phyloP scores from a whole-genome alignment of 2,888 invertebrate genomes.

The Acrobasis consociella region DNA sequence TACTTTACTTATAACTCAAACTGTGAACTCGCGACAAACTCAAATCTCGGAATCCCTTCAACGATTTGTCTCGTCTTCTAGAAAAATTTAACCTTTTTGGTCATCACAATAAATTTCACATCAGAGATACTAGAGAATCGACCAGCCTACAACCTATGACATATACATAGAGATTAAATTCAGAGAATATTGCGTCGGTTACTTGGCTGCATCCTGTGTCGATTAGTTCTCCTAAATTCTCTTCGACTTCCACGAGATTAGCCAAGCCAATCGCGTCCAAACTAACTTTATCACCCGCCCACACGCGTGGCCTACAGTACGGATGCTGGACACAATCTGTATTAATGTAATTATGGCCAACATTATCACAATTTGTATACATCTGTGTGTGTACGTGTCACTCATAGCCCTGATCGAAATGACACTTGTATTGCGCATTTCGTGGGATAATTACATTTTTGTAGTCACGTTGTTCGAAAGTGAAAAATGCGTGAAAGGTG shows the following conservation, averaged over 20 bases:
- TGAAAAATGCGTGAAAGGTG: constrained; percentile 24
- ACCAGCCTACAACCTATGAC: no score
- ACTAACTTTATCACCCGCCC: constrained; percentile 6
- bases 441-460: constrained; percentile 24
- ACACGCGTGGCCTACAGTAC: constrained; percentile 6
- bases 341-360: background rate
- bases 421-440: constrained; percentile 5
- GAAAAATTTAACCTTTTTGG: no score
- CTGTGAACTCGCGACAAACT: no score
- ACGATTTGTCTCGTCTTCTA: no score
- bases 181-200: no score
- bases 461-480: constrained; percentile 27
- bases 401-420: background rate
- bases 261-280: background rate
- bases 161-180: no score
- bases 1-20: no score
- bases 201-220: background rate
- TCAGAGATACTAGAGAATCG: no score
- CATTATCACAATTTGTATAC: background rate
- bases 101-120: no score
- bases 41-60: no score
- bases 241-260: background rate
- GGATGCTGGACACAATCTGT: background rate
- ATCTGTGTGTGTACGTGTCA: background rate
- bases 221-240: background rate